A percentile compares a stretch with the other conserved stretches of the same genome.
Conservation (phyloP, 2,888 invertebrate species). For the Tyria jacobaeae region DNA sequence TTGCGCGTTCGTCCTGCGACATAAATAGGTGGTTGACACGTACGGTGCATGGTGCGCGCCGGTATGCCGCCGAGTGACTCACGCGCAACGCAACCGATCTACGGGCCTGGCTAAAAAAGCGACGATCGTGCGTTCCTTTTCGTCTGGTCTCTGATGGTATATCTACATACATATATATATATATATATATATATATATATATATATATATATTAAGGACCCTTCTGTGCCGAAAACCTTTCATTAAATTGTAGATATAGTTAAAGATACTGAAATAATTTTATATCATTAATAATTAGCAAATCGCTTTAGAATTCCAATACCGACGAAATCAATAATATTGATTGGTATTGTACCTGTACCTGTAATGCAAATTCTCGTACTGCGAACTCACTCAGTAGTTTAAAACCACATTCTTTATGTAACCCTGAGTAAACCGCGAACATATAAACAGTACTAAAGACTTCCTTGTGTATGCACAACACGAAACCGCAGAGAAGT, state of each 20-base stretch:
- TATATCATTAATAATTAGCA: background rate
- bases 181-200: no score
- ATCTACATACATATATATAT: no score
- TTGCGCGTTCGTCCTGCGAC: constrained; percentile 83
- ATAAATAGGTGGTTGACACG: constrained; percentile 86
- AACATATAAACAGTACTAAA: constrained; percentile 48
- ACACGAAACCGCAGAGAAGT: constrained; percentile 67
- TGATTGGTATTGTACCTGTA: no score
- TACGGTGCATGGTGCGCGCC: constrained; percentile 75
- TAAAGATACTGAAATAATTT: no score
- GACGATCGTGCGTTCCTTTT: constrained; percentile 63
- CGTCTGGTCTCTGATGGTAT: constrained; percentile 55
- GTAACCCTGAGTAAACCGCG: constrained; percentile 43
- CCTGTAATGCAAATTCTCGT: constrained; percentile 25
- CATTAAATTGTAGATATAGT: no score
- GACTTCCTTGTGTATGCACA: constrained; percentile 64
- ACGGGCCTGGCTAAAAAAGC: constrained; percentile 70
- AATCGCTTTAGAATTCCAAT: background rate
- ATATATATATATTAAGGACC: no score
- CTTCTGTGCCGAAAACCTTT: no score
- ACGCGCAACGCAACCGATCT: constrained; percentile 68
- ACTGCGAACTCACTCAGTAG: constrained; percentile 43
- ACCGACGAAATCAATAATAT: background rate
- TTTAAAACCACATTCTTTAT: constrained; percentile 49
- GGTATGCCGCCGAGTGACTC: constrained; percentile 77